phyloP scores from a whole-genome alignment of 1,140 invertebrate genomes.

The Drosophila rhopaloa region DNA sequence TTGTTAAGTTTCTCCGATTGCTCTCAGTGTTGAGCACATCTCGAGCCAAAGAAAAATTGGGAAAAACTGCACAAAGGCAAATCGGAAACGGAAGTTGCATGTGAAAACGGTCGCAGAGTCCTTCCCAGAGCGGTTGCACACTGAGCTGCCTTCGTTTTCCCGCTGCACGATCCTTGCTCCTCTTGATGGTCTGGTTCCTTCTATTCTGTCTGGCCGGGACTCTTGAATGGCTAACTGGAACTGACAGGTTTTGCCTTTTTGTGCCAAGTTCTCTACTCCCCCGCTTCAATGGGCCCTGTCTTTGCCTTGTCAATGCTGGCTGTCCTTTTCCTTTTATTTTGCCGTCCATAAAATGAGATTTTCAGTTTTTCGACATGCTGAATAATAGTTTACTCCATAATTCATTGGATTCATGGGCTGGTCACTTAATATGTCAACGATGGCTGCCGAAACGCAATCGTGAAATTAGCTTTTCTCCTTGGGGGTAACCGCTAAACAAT shows the following conservation, averaged over 20 bases:
- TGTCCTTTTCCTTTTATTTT: slow-evolving; percentile 46
- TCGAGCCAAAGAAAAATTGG: slow-evolving; percentile 12
- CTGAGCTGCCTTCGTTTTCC: slow-evolving; percentile 39
- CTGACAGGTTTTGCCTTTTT: slow-evolving; percentile 77
- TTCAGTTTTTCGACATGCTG: slow-evolving; percentile 65
- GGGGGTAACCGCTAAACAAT: slow-evolving; percentile 38
- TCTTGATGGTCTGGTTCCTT: slow-evolving; percentile 7
- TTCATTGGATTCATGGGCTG: slow-evolving; percentile 16
- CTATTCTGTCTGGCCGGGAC: slow-evolving; percentile 34
- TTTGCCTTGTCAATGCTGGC: slow-evolving; percentile 51
- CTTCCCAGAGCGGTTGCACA: slow-evolving; percentile 41
- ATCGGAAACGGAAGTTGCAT: slow-evolving; percentile 80
- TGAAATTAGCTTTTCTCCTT: slow-evolving; percentile 44
- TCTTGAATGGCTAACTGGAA: slow-evolving; percentile 67
- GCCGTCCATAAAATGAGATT: slow-evolving; percentile 67
- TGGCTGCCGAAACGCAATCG: slow-evolving; percentile 42
- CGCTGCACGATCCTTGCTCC: slow-evolving; percentile 22
- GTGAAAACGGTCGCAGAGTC: slow-evolving; percentile 60
- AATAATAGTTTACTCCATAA: slow-evolving; percentile 56
- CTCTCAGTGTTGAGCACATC: slow-evolving; percentile 7
- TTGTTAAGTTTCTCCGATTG: neutral
- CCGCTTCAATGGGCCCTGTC: slow-evolving; percentile 38
- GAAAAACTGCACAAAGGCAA: slow-evolving; percentile 58
- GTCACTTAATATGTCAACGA: slow-evolving; percentile 44
- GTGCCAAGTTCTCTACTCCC: slow-evolving; percentile 45